A percentile compares a stretch with the other conserved stretches of the same genome.
Conservation (phyloP, 2,888 invertebrate genomes). For the Scotopteryx bipunctaria region DNA sequence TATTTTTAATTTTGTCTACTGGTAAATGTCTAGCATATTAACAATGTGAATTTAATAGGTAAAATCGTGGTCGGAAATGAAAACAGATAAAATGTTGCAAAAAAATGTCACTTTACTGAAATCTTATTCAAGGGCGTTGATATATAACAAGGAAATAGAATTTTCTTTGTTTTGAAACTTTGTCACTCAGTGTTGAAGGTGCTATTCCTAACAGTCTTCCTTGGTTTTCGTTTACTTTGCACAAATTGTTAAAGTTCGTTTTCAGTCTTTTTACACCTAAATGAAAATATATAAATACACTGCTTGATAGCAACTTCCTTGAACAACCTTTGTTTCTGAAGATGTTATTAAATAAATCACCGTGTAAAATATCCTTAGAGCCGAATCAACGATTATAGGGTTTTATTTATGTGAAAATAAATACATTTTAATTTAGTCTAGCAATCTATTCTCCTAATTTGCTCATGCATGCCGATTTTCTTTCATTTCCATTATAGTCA, state of each 20-base stretch:
- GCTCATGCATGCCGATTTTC: slow-evolving; percentile 8
- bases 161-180: slow-evolving; percentile 67
- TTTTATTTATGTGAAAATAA: too few species aligned
- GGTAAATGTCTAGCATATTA: too few species aligned
- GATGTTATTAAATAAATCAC: too few species aligned
- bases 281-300: not conserved
- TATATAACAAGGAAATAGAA: slow-evolving; percentile 71
- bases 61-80: too few species aligned
- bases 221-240: slow-evolving; percentile 48
- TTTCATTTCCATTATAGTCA: not conserved
- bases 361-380: too few species aligned
- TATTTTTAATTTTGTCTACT: too few species aligned
- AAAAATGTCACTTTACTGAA: slow-evolving; percentile 34
- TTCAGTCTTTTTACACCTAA: slow-evolving; percentile 21
- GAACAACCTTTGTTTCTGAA: too few species aligned
- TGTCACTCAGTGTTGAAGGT: slow-evolving; percentile 72
- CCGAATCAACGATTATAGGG: too few species aligned
- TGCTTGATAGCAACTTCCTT: too few species aligned
- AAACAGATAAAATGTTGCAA: too few species aligned
- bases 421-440: too few species aligned
- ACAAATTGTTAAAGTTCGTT: slow-evolving; percentile 36
- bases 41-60: not conserved
- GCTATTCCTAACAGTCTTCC: slow-evolving; percentile 55
- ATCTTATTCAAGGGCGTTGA: slow-evolving; percentile 66
- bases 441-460: too few species aligned